A percentile compares a stretch with the other conserved stretches of the same genome.
Evolutionary conservation across 2,797 vertebrate genomes (phyloP).

Genomic region (Intellagama lesueurii): DNA sequence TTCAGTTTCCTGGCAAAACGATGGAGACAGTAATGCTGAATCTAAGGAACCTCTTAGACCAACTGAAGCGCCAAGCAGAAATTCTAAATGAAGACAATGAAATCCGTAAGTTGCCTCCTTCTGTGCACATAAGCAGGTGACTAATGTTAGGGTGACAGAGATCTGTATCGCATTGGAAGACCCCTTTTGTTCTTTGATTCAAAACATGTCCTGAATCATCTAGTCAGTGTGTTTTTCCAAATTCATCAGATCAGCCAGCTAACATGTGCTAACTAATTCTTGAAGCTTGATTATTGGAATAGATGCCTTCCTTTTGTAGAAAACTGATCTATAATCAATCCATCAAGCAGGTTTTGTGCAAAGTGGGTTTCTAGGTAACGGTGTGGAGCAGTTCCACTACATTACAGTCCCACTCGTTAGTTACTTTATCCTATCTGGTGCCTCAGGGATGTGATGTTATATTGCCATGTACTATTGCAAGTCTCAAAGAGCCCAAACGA

Average conservation of each 20-base stretch:
- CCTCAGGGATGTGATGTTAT: slow-evolving; percentile 7
- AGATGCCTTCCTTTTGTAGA: not conserved
- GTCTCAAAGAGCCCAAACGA: slow-evolving; percentile 2
- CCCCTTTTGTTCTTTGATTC: not conserved
- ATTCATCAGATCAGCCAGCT: not conserved
- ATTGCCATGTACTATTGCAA: slow-evolving; percentile 5
- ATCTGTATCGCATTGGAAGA: rapidly evolving
- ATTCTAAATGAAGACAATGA: slow-evolving; percentile 89
- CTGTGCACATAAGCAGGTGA: not conserved
- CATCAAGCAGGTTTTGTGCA: rapidly evolving
- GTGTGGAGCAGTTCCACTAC: not conserved
- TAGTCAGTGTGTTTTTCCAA: not conserved
- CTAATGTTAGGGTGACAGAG: not conserved
- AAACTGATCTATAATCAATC: not conserved
- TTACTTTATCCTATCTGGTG: slow-evolving; percentile 3
- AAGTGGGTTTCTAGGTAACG: slow-evolving; percentile 26
- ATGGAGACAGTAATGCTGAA: slow-evolving; percentile 87
- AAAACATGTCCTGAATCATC: not conserved
- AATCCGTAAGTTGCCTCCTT: slow-evolving; percentile 84
- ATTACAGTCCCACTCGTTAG: slow-evolving; percentile 4
- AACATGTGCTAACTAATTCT: not conserved
- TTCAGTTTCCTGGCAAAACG: slow-evolving; percentile 74
- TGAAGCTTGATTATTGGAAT: not conserved
- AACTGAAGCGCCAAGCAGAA: slow-evolving; percentile 85
- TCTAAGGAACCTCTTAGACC: slow-evolving; percentile 86